Evolutionary conservation across 2,888 invertebrate genomes (phyloP).

Genomic region (Catocala nupta): DNA sequence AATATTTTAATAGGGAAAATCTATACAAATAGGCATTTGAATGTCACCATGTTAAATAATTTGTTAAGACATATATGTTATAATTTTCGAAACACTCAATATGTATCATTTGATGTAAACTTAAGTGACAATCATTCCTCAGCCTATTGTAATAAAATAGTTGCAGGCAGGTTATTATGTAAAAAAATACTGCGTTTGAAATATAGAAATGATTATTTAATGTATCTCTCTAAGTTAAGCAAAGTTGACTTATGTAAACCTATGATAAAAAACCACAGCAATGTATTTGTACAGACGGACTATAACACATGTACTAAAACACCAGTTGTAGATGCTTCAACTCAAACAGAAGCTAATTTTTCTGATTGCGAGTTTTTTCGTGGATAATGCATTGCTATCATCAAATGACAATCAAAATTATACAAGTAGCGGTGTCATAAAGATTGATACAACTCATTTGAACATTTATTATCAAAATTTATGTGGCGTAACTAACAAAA

Average conservation of each 20-base stretch:
- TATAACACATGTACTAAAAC: not conserved
- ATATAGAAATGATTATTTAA: not conserved
- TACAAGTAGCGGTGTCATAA: too few species aligned
- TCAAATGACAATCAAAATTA: too few species aligned
- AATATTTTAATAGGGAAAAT: conserved; percentile 1
- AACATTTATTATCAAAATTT: too few species aligned
- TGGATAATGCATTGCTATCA: too few species aligned
- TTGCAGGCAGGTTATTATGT: not conserved
- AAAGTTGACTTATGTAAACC: too few species aligned
- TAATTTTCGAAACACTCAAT: not conserved
- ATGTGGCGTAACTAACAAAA: too few species aligned
- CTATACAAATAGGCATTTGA: conserved; percentile 3
- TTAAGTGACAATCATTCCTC: too few species aligned
- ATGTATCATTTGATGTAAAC: not conserved
- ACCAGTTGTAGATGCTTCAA: not conserved
- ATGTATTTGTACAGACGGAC: not conserved
- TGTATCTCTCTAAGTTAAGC: not conserved
- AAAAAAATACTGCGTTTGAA: not conserved
- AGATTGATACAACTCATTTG: too few species aligned
- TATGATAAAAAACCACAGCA: not conserved
- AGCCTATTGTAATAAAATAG: not conserved
- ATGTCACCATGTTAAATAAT: not conserved
- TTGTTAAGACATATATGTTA: not conserved
- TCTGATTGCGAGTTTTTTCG: too few species aligned
- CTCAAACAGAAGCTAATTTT: not conserved